Evolutionary conservation across 2,113 vertebrate species (phyloP).

Genomic region (Hystrix cristata): DNA sequence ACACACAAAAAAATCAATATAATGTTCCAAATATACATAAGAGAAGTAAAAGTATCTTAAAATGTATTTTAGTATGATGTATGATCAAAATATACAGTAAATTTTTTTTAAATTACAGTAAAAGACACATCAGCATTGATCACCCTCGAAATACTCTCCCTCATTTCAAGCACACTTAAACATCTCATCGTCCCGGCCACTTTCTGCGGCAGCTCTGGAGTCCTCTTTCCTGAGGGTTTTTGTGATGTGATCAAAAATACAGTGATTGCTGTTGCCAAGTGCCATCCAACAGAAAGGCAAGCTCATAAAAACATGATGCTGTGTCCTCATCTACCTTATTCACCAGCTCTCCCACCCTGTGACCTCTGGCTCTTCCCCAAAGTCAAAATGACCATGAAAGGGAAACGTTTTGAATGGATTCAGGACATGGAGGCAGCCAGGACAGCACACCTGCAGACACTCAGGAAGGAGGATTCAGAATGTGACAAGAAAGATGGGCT

Average conservation of each 20-base stretch:
- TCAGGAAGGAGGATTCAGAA: neutral
- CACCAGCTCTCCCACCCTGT: neutral
- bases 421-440: neutral
- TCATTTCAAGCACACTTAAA: neutral
- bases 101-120: neutral
- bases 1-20: neutral
- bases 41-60: conserved; percentile 1
- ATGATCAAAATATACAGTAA: neutral
- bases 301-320: neutral
- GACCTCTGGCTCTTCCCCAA: neutral
- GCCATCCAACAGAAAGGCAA: neutral
- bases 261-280: neutral
- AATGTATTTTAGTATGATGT: neutral
- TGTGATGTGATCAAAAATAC: neutral
- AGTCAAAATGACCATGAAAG: neutral
- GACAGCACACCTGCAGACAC: neutral
- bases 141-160: neutral
- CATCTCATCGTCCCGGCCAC: neutral
- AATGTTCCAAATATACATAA: neutral
- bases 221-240: neutral
- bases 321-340: neutral
- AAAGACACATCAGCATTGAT: neutral
- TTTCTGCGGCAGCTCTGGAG: neutral
- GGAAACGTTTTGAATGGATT: neutral
- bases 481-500: neutral